phyloP scores from a whole-genome alignment of 2,888 invertebrate genomes.

The Protula sp. region DNA sequence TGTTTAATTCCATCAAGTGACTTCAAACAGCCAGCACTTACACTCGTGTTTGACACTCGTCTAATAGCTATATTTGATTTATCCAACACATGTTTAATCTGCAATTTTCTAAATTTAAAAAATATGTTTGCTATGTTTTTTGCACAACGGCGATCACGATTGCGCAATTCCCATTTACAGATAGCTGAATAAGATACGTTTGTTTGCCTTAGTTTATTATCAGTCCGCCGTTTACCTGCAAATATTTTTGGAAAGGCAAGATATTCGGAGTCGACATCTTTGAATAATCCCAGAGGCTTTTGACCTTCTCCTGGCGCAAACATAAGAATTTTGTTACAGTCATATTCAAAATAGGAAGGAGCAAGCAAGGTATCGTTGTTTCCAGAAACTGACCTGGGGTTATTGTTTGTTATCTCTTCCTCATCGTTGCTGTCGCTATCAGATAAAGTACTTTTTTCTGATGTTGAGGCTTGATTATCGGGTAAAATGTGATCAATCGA shows the following conservation, averaged over 20 bases:
- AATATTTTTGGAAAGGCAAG: not conserved
- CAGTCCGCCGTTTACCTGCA: not conserved
- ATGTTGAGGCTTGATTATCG: no score
- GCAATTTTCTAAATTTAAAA: not conserved
- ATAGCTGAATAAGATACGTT: not conserved
- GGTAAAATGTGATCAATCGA: no score
- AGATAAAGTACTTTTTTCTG: no score
- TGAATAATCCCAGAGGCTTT: not conserved
- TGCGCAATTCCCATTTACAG: conserved; percentile 1
- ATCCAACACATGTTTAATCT: conserved; percentile 2
- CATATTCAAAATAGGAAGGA: no score
- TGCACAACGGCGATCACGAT: not conserved
- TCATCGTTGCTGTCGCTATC: not conserved
- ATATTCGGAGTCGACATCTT: not conserved
- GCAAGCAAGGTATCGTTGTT: not conserved
- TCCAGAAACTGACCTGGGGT: no score
- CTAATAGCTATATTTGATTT: not conserved
- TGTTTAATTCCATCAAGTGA: not conserved
- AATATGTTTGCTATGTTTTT: not conserved
- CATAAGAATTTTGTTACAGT: not conserved
- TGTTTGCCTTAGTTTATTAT: not conserved
- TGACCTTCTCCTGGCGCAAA: not conserved
- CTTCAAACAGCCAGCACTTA: no score
- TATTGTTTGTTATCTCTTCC: no score
- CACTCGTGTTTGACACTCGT: no score